Evolutionary conservation across 2,797 vertebrate species (phyloP).

Genomic region (Eulemur mongoz): DNA sequence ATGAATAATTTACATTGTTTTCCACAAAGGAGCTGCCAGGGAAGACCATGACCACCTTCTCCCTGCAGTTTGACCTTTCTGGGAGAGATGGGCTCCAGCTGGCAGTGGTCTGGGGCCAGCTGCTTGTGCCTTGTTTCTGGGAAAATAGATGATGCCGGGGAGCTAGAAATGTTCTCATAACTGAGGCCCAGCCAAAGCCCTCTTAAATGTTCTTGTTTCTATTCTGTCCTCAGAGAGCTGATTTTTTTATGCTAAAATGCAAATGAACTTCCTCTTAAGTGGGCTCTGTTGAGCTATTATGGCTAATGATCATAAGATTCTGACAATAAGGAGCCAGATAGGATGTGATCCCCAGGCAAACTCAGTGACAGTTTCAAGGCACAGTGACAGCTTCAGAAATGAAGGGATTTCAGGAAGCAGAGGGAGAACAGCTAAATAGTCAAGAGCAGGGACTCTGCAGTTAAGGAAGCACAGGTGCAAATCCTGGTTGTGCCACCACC

Average conservation of each 20-base stretch:
- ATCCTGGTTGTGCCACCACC: background rate
- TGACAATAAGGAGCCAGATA: background rate
- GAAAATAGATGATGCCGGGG: background rate
- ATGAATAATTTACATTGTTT: background rate
- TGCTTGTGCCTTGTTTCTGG: background rate
- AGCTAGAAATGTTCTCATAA: constrained; percentile 11
- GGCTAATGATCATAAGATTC: background rate
- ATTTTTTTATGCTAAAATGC: constrained; percentile 46
- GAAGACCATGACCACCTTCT: background rate
- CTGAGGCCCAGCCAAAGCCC: background rate
- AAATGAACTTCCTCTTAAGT: constrained; percentile 45
- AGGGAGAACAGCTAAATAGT: background rate
- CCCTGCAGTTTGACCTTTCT: background rate
- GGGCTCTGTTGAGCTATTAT: constrained; percentile 4
- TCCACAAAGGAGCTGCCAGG: background rate
- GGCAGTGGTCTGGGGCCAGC: background rate
- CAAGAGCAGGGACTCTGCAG: background rate
- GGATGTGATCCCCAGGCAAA: background rate
- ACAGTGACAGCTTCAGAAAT: constrained; percentile 11
- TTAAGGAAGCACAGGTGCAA: background rate
- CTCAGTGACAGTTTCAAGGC: background rate
- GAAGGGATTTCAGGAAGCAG: background rate
- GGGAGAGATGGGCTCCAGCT: background rate
- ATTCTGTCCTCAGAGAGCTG: constrained; percentile 24
- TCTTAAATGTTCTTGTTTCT: constrained; percentile 34